phyloP scores from a whole-genome alignment of 2,113 vertebrate species.

The Chascanopsetta lugubris region DNA sequence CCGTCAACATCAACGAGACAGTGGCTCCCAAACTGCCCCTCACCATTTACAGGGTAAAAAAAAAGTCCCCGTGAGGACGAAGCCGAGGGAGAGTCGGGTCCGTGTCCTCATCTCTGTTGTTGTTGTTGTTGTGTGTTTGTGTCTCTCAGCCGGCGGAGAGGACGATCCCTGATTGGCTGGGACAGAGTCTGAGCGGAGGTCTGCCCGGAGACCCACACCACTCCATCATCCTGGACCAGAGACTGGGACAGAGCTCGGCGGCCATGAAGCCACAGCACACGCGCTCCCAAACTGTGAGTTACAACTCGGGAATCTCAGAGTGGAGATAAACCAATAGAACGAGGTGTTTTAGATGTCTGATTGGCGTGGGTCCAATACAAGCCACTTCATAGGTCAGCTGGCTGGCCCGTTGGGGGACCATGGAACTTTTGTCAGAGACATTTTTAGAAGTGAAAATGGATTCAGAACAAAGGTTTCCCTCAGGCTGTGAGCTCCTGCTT shows the following conservation, averaged over 20 bases:
- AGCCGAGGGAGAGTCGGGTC: background rate
- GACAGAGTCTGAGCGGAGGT: conserved; percentile 86
- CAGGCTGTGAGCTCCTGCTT: no score
- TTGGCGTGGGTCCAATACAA: no score
- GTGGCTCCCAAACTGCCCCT: conserved; percentile 81
- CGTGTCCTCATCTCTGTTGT: background rate
- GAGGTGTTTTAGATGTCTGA: background rate
- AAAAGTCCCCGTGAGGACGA: no score
- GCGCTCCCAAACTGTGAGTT: conserved; percentile 85
- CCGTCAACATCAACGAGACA: conserved; percentile 77
- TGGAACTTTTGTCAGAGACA: no score
- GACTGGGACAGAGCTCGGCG: conserved; percentile 67
- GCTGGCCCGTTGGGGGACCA: no score
- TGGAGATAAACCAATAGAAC: no score
- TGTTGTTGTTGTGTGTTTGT: conserved; percentile 5
- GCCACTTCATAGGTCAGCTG: no score
- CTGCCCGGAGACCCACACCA: conserved; percentile 92
- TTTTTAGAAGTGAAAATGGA: no score
- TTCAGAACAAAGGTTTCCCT: no score
- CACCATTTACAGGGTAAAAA: conserved; percentile 90
- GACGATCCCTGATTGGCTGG: conserved; percentile 77
- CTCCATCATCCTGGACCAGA: conserved; percentile 82
- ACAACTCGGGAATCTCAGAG: no score
- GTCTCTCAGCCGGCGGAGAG: conserved; percentile 73
- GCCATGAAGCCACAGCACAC: conserved; percentile 76